phyloP scores from a whole-genome alignment of 2,113 vertebrate species.

The Paracanthobrama guichenoti region DNA sequence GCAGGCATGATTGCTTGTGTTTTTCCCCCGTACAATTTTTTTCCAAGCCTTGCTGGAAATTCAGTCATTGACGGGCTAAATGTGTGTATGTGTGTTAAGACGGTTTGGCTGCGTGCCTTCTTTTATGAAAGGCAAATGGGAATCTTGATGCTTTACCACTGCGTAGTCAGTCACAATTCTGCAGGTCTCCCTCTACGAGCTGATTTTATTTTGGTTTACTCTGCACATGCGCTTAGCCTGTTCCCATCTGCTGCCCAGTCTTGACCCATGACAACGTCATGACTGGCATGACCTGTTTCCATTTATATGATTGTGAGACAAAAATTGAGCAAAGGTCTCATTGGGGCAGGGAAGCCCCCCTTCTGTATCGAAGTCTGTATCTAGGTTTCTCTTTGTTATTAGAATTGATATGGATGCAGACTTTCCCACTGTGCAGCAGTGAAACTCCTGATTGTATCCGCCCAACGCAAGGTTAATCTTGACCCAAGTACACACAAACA shows the following conservation, averaged over 20 bases:
- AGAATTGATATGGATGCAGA: neutral
- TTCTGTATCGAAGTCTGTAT: neutral
- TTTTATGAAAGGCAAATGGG: constrained; percentile 8
- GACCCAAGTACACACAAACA: neutral
- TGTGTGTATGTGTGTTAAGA: neutral
- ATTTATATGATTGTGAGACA: neutral
- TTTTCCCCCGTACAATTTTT: neutral
- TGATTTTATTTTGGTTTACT: constrained; percentile 35
- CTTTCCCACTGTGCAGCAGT: constrained; percentile 26
- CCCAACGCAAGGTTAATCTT: constrained; percentile 14
- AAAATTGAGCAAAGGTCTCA: neutral
- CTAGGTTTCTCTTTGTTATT: neutral
- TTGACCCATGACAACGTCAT: neutral
- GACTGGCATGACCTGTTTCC: neutral
- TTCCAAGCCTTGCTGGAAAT: constrained; percentile 1
- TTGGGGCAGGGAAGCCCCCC: neutral
- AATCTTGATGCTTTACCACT: constrained; percentile 1
- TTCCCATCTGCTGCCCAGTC: neutral
- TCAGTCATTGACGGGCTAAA: neutral
- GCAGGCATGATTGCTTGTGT: neutral
- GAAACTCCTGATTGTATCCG: neutral
- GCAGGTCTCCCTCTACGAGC: constrained; percentile 21
- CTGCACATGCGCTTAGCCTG: neutral
- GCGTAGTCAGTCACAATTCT: constrained; percentile 1
- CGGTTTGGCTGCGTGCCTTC: neutral